These are phyloP conservation scores for Mormyrus hasselquistii DNA, from an alignment of 2,797 vertebrate species.

Conservation along the genomic window DNA sequence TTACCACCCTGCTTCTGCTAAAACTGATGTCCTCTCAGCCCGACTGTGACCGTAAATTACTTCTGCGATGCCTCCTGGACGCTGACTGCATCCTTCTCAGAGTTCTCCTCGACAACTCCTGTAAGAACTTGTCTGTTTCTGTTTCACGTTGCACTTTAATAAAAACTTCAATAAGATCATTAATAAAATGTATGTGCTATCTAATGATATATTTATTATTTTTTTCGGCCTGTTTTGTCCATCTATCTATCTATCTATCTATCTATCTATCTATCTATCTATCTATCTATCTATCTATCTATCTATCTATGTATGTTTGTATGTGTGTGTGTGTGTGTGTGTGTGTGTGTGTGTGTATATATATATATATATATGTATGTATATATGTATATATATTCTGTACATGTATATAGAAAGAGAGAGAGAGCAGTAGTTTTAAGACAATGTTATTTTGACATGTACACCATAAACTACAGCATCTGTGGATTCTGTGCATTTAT, in stretches of 20 bases:
- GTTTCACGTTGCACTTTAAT: neutral
- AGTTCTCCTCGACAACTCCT: constrained; percentile 74
- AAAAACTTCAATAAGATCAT: neutral
- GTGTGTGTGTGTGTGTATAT: neutral
- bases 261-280: too few relatives aligned
- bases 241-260: neutral
- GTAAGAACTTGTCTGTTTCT: constrained; percentile 64
- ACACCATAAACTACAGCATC: neutral
- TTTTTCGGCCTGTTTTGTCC: neutral
- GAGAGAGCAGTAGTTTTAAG: neutral
- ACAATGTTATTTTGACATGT: neutral
- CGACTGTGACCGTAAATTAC: constrained; percentile 70
- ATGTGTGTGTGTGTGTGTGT: too few relatives aligned
- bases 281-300: too few relatives aligned
- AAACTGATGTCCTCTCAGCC: constrained; percentile 86
- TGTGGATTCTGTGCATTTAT: neutral
- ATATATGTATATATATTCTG: neutral
- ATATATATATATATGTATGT: neutral
- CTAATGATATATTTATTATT: neutral
- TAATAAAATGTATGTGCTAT: neutral
- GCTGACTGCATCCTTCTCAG: constrained; percentile 75
- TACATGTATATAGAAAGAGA: too few relatives aligned
- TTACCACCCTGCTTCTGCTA: constrained; percentile 70
- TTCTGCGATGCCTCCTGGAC: constrained; percentile 75
- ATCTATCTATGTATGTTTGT: too few relatives aligned